These are phyloP conservation scores for Ascaphus truei DNA, from an alignment of 2,113 vertebrate species.

Conservation along the genomic window DNA sequence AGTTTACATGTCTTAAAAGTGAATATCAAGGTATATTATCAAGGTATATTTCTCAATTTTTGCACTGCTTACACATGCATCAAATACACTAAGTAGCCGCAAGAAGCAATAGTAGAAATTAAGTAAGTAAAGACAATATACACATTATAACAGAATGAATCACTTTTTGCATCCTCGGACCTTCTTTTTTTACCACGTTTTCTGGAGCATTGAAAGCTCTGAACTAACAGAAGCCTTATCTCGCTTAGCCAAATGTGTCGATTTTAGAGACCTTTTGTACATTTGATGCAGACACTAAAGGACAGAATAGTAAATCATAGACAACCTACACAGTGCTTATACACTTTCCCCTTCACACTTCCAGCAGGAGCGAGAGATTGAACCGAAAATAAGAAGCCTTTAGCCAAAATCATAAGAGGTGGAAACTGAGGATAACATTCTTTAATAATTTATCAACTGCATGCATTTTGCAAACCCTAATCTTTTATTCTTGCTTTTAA, in stretches of 20 bases:
- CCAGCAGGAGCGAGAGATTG: not conserved
- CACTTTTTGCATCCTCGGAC: too few relatives aligned
- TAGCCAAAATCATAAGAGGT: slow-evolving; percentile 19
- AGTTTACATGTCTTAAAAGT: too few relatives aligned
- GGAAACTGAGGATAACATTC: slow-evolving; percentile 3
- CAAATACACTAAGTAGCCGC: too few relatives aligned
- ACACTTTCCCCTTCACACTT: not conserved
- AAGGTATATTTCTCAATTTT: too few relatives aligned
- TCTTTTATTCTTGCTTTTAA: slow-evolving; percentile 35
- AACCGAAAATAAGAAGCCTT: slow-evolving; percentile 16
- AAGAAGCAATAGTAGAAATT: too few relatives aligned
- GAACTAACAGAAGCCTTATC: too few relatives aligned
- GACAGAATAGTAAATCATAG: not conserved
- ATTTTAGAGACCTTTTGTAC: not conserved
- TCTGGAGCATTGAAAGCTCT: too few relatives aligned
- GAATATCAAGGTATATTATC: too few relatives aligned
- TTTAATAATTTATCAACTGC: slow-evolving; percentile 24
- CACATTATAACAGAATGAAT: too few relatives aligned
- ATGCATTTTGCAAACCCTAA: slow-evolving; percentile 31
- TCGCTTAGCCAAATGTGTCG: not conserved
- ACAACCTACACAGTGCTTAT: not conserved
- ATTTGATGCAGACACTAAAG: not conserved
- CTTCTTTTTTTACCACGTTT: not conserved
- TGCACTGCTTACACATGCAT: too few relatives aligned
- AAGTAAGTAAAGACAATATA: too few relatives aligned